phyloP scores from a whole-genome alignment of 1,140 invertebrate species.

The Propsilocerus akamusi region DNA sequence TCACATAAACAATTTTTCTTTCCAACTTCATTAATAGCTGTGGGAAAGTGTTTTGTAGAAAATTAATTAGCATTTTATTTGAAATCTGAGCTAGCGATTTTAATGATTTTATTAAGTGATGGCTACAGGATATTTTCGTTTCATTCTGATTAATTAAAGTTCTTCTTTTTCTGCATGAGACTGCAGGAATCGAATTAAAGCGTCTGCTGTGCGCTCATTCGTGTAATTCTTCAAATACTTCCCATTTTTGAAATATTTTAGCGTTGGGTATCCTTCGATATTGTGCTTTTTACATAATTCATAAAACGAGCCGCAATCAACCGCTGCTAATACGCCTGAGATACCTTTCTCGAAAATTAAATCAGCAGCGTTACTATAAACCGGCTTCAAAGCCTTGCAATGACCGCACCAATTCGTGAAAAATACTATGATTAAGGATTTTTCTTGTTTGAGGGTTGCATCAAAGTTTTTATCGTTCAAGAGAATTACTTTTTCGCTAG shows the following conservation, averaged over 20 bases:
- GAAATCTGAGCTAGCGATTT: no score
- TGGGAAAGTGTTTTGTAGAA: no score
- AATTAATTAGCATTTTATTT: no score
- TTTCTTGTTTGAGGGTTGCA: conserved; percentile 34
- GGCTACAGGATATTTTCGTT: no score
- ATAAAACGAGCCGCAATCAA: conserved; percentile 39
- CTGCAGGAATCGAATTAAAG: not conserved
- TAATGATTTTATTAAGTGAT: no score
- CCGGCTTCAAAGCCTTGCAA: conserved; percentile 55
- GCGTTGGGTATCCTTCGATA: not conserved
- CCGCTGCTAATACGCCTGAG: conserved; percentile 36
- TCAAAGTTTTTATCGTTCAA: conserved; percentile 32
- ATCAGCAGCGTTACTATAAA: conserved; percentile 40
- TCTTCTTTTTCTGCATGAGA: not conserved
- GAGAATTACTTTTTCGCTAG: conserved; percentile 27
- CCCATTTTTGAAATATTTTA: not conserved
- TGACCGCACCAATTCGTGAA: conserved; percentile 70
- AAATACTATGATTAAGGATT: conserved; percentile 53
- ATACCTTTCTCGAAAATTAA: conserved; percentile 30
- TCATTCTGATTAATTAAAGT: no score
- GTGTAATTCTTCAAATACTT: not conserved
- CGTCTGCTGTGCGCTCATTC: not conserved
- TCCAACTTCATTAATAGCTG: no score
- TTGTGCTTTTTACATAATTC: not conserved
- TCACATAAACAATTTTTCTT: no score